Evolutionary conservation across 2,113 vertebrate genomes (phyloP).

Genomic region (Phocoena sinus): DNA sequence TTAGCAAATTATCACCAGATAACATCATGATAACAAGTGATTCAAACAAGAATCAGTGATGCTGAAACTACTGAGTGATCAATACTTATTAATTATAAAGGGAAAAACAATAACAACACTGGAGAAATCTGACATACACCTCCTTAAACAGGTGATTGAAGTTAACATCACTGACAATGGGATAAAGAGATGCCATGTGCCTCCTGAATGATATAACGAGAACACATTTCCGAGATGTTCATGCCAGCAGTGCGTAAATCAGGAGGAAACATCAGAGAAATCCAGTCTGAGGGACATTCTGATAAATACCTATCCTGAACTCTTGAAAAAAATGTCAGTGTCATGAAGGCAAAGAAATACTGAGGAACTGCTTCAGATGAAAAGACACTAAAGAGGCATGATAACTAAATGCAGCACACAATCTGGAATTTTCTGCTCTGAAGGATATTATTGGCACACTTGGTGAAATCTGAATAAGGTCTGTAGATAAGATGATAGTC

Average conservation of each 20-base stretch:
- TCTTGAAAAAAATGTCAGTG: neutral
- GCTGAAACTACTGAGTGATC: neutral
- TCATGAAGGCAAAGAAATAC: conserved; percentile 12
- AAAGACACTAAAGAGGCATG: neutral
- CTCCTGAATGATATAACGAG: neutral
- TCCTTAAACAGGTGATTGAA: neutral
- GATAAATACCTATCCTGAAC: neutral
- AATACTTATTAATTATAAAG: neutral
- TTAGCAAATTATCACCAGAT: neutral
- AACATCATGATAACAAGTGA: neutral
- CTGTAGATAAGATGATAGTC: neutral
- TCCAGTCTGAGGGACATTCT: neutral
- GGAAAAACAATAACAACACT: neutral
- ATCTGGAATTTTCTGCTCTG: neutral
- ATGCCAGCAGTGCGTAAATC: neutral
- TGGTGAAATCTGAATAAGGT: neutral
- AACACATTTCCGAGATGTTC: neutral
- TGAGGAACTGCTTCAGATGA: neutral
- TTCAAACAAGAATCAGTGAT: neutral
- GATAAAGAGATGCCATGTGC: accelerated
- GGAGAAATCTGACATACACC: neutral
- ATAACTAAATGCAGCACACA: neutral
- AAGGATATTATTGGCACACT: neutral
- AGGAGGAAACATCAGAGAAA: neutral
- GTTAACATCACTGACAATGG: neutral